A percentile compares a stretch with the other conserved stretches of the same genome.
Evolutionary conservation across 1,140 invertebrate genomes (phyloP).

Genomic region (Holotrichia oblita): DNA sequence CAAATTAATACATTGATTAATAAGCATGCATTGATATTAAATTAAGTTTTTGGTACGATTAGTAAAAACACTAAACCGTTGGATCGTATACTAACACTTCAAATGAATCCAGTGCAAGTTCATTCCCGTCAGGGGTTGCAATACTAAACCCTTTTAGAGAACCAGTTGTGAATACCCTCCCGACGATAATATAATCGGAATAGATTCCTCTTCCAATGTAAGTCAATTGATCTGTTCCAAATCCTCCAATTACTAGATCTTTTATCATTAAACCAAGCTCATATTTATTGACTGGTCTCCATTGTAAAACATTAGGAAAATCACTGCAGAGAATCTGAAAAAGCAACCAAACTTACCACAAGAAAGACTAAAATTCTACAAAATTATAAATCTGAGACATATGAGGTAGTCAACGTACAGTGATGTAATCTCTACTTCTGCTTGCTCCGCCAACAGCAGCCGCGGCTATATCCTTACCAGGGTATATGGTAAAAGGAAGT

Average conservation of each 20-base stretch:
- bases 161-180: neutral
- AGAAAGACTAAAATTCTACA: neutral
- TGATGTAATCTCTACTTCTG: neutral
- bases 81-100: conserved; percentile 20
- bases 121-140: neutral
- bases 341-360: neutral
- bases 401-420: neutral
- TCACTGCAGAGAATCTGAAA: conserved; percentile 18
- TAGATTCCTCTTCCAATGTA: neutral
- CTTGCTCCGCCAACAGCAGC: neutral
- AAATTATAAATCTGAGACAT: neutral
- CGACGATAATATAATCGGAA: conserved; percentile 4
- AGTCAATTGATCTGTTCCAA: neutral
- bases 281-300: neutral
- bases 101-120: neutral
- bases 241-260: neutral
- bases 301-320: neutral
- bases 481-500: neutral
- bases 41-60: too few species aligned
- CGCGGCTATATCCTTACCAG: neutral
- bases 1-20: too few species aligned
- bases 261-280: neutral
- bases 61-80: neutral
- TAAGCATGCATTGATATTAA: too few species aligned
- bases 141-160: too few species aligned